A percentile compares a stretch with the other conserved stretches of the same genome.
Conservation (phyloP, 2,797 vertebrate genomes). For the Pseudochirops cupreus region DNA sequence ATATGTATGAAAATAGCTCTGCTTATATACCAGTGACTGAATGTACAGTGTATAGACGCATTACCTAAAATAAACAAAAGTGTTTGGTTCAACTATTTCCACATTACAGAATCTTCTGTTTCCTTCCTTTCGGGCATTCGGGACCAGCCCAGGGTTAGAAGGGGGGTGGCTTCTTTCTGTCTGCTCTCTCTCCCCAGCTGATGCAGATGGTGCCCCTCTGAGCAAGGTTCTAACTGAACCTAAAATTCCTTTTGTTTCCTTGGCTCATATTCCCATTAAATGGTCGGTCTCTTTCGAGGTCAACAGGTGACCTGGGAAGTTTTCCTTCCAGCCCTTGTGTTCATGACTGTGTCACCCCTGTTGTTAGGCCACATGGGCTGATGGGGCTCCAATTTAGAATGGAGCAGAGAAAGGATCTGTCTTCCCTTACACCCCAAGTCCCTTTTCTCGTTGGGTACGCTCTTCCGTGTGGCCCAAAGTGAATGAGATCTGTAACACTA, state of each 20-base stretch:
- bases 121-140: neutral
- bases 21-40: constrained; percentile 97
- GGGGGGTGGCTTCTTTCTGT: neutral
- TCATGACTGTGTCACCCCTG: neutral
- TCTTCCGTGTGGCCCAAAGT: neutral
- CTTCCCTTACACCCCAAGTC: neutral
- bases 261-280: neutral
- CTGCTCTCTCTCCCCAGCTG: neutral
- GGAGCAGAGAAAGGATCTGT: neutral
- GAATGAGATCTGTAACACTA: neutral
- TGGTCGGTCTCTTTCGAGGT: neutral
- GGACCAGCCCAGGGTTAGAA: neutral
- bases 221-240: neutral
- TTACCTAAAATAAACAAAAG: constrained; percentile 95
- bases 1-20: constrained; percentile 95
- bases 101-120: neutral
- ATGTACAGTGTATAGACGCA: constrained; percentile 99
- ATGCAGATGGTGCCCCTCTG: neutral
- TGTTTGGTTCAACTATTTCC: constrained; percentile 11
- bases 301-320: neutral
- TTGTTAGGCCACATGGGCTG: neutral
- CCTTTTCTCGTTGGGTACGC: neutral
- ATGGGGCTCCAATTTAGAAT: neutral
- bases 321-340: neutral
- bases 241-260: neutral